These are phyloP conservation scores for Sinocyclocheilus anshuiensis DNA, from an alignment of 2,113 vertebrate species.

Conservation along the genomic window DNA sequence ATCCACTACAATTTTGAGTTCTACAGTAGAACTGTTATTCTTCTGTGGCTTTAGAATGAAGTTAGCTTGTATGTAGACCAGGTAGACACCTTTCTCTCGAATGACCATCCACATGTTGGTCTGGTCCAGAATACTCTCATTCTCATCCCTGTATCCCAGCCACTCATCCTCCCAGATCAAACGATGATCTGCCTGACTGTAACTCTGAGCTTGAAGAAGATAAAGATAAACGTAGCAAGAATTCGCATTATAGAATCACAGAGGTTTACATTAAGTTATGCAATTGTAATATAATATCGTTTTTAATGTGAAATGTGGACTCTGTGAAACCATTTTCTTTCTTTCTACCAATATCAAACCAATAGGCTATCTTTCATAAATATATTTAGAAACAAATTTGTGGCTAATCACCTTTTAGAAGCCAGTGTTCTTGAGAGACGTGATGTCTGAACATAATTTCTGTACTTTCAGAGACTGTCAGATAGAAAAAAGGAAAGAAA, in stretches of 20 bases:
- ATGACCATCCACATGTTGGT: conserved; percentile 23
- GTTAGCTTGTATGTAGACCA: conserved; percentile 51
- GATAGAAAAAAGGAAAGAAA: neutral
- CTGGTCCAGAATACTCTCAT: neutral
- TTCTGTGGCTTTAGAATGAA: neutral
- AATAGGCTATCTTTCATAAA: neutral
- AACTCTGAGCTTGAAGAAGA: neutral
- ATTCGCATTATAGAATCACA: neutral
- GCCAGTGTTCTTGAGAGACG: neutral
- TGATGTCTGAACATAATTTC: neutral
- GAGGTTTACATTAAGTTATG: neutral
- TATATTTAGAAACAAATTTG: neutral
- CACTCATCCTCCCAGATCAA: conserved; percentile 32
- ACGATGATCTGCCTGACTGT: neutral
- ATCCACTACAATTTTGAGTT: conserved; percentile 1
- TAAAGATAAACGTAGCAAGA: neutral
- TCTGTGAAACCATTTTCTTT: too few species aligned
- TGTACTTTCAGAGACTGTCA: neutral
- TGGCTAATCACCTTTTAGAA: conserved; percentile 46
- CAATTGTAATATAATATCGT: neutral
- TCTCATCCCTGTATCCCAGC: neutral
- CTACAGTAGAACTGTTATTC: neutral
- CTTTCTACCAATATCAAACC: too few species aligned
- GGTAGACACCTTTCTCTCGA: conserved; percentile 36
- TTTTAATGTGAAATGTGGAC: neutral